Conservation (phyloP, 2,113 vertebrate genomes). For the Colaptes auratus region DNA sequence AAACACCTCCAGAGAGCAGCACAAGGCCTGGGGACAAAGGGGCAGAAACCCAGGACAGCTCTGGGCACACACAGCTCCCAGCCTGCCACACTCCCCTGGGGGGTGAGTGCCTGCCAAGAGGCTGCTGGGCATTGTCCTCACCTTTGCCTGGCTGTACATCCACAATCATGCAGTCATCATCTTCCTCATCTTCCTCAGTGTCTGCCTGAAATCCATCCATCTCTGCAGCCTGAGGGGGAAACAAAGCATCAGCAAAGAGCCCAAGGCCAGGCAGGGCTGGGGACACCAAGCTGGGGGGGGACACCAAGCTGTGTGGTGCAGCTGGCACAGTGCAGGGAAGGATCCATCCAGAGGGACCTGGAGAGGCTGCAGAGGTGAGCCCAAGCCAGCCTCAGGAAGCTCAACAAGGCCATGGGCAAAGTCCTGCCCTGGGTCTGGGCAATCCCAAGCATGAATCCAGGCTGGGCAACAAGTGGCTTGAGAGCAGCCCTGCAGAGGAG, state of each 20-base stretch:
- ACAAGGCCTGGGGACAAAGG: neutral
- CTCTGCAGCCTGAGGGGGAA: slow-evolving; percentile 73
- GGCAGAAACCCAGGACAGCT: neutral
- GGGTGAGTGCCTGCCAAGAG: neutral
- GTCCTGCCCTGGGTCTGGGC: too few species aligned
- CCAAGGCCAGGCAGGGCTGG: accelerated
- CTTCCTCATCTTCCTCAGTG: slow-evolving; percentile 88
- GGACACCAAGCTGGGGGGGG: too few species aligned
- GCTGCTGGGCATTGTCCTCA: slow-evolving; percentile 31
- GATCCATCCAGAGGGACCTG: too few species aligned
- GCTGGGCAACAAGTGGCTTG: too few species aligned
- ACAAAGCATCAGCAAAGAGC: neutral
- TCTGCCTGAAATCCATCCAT: slow-evolving; percentile 95
- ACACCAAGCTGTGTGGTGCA: too few species aligned
- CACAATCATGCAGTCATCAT: slow-evolving; percentile 83
- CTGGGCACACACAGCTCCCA: accelerated
- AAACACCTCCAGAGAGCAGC: neutral
- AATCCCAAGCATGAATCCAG: too few species aligned
- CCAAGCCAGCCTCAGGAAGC: too few species aligned
- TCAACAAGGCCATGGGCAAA: too few species aligned
- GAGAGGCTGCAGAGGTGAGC: too few species aligned
- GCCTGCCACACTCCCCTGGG: neutral
- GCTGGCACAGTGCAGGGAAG: too few species aligned
- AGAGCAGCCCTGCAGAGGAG: too few species aligned
- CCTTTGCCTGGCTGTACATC: slow-evolving; percentile 71